Conservation (phyloP, 1,140 invertebrate species). For the Ceratina australensis region DNA sequence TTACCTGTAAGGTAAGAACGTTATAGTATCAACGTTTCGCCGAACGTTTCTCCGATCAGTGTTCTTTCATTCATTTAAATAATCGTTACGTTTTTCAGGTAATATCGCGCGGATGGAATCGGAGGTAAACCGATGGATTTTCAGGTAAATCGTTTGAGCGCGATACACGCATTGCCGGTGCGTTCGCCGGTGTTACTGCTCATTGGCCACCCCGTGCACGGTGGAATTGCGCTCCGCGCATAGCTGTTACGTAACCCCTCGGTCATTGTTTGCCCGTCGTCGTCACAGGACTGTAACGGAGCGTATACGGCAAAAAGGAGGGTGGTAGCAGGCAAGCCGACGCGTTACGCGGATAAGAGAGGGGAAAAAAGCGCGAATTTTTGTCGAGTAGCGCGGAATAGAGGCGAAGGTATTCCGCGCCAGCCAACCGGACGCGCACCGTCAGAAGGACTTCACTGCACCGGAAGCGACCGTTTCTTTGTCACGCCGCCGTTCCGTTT, state of each 20-base stretch:
- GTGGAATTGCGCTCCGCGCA: slow-evolving; percentile 35
- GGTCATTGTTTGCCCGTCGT: slow-evolving; percentile 66
- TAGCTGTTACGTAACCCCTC: slow-evolving; percentile 59
- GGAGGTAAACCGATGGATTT: slow-evolving; percentile 46
- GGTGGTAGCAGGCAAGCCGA: slow-evolving; percentile 8
- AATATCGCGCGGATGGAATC: no score
- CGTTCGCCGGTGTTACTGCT: slow-evolving; percentile 57
- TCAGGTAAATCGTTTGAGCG: slow-evolving; percentile 56
- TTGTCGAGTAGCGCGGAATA: slow-evolving; percentile 27
- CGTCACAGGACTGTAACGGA: slow-evolving; percentile 51
- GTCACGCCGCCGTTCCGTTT: slow-evolving; percentile 7
- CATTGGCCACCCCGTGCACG: slow-evolving; percentile 58
- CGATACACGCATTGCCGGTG: slow-evolving; percentile 61
- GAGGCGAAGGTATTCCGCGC: slow-evolving; percentile 42
- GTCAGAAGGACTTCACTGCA: slow-evolving; percentile 52
- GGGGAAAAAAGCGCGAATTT: slow-evolving; percentile 51
- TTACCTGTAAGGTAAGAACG: no score
- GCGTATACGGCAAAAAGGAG: slow-evolving; percentile 54
- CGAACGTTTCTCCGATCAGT: no score
- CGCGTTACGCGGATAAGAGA: slow-evolving; percentile 43
- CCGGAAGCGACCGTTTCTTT: slow-evolving; percentile 53
- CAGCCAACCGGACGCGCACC: slow-evolving; percentile 51
- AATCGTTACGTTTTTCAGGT: no score
- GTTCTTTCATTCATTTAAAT: no score
- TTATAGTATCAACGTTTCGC: no score